Evolutionary conservation across 2,797 vertebrate species (phyloP).

Genomic region (Anguilla obscura): DNA sequence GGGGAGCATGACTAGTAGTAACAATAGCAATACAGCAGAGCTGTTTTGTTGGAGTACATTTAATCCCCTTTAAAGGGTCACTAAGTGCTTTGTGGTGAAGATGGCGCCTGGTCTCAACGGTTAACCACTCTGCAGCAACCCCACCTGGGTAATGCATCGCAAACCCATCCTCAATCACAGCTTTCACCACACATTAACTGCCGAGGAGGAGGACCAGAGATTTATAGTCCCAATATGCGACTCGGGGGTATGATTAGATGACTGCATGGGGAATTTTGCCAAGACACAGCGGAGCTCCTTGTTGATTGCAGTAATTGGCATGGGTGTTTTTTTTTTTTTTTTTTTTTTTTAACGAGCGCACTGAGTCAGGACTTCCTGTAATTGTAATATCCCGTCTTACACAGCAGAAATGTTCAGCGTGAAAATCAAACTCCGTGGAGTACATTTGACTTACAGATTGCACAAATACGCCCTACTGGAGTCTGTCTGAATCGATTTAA

Average conservation of each 20-base stretch:
- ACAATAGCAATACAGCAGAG: not conserved
- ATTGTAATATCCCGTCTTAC: not conserved
- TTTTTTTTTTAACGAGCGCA: not conserved
- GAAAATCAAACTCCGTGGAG: not conserved
- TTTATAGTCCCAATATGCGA: not conserved
- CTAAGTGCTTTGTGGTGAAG: not conserved
- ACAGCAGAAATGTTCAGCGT: not conserved
- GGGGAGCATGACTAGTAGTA: not conserved
- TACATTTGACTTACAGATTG: not conserved
- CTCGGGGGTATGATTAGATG: not conserved
- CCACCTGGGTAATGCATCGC: not conserved
- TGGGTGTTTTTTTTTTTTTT: not conserved
- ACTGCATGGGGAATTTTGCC: not conserved
- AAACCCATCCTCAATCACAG: not conserved
- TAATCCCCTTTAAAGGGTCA: not conserved
- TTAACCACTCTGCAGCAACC: not conserved
- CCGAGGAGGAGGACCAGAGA: not conserved
- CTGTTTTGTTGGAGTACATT: not conserved
- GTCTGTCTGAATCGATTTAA: not conserved
- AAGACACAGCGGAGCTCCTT: not conserved
- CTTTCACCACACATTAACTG: not conserved
- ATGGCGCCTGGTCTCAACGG: not conserved
- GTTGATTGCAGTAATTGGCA: not conserved
- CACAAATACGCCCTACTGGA: not conserved
- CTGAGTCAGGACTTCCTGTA: conserved; percentile 1